These are phyloP conservation scores for Lanius collurio DNA, from an alignment of 2,113 vertebrate species.

Conservation along the genomic window DNA sequence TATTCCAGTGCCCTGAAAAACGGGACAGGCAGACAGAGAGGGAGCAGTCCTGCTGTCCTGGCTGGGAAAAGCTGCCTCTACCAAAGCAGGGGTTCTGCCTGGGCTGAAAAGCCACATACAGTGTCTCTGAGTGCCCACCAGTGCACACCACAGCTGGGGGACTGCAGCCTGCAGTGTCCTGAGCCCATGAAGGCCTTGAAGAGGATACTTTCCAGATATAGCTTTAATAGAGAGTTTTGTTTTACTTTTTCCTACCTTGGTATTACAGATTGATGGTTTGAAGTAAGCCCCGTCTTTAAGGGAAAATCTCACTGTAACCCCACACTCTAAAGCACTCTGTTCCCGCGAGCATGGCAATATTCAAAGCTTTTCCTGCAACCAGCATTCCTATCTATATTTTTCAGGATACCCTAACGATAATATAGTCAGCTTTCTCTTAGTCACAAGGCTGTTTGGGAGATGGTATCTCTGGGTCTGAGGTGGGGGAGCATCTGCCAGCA, in stretches of 20 bases:
- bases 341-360: accelerated
- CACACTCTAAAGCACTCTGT: neutral
- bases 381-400: neutral
- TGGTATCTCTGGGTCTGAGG: conserved; percentile 21
- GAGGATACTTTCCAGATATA: neutral
- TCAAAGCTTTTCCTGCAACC: neutral
- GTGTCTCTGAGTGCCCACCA: neutral
- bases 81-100: neutral
- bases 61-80: neutral
- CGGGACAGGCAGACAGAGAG: neutral
- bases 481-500: neutral
- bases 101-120: neutral
- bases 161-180: neutral
- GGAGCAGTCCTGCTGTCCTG: neutral
- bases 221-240: neutral
- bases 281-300: neutral
- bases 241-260: neutral
- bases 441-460: conserved; percentile 27
- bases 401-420: neutral
- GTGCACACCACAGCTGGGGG: accelerated
- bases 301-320: neutral
- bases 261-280: neutral
- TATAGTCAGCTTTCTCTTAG: neutral
- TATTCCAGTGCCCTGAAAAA: neutral
- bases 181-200: neutral